phyloP scores from a whole-genome alignment of 2,888 invertebrate genomes.

The Glomeris marginata region DNA sequence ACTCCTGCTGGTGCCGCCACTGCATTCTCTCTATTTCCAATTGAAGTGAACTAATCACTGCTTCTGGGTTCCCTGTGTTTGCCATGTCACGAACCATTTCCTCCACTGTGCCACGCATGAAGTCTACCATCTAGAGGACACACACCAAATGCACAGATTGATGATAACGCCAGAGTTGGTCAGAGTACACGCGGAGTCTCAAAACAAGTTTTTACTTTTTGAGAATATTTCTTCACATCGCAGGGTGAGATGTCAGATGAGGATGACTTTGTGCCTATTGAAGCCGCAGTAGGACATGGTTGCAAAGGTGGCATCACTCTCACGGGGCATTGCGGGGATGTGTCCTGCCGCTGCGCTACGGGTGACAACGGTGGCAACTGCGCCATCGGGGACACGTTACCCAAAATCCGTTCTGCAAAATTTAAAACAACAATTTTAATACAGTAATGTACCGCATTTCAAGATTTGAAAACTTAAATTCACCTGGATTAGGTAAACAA shows the following conservation, averaged over 20 bases:
- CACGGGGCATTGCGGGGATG: too few species aligned
- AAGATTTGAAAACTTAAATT: too few species aligned
- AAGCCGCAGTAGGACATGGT: slow-evolving; percentile 3
- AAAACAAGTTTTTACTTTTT: slow-evolving; percentile 35
- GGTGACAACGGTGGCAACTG: too few species aligned
- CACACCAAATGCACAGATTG: neutral
- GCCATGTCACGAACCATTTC: slow-evolving; percentile 43
- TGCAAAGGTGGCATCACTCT: slow-evolving; percentile 6
- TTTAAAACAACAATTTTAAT: too few species aligned
- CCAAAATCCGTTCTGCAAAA: too few species aligned
- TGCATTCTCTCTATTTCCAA: slow-evolving; percentile 52
- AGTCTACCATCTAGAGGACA: slow-evolving; percentile 44
- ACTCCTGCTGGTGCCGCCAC: slow-evolving; percentile 56
- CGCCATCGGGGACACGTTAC: too few species aligned
- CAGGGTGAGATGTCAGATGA: neutral
- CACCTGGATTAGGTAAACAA: too few species aligned
- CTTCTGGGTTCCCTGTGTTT: slow-evolving; percentile 38
- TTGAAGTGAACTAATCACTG: slow-evolving; percentile 43
- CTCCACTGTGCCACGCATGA: slow-evolving; percentile 51
- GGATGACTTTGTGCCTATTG: slow-evolving; percentile 1
- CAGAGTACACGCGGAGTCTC: neutral
- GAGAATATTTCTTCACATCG: slow-evolving; percentile 38
- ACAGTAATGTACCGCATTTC: too few species aligned
- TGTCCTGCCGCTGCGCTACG: too few species aligned
- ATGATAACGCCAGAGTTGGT: neutral